A percentile compares a stretch with the other conserved stretches of the same genome.
Conservation (phyloP, 2,113 vertebrate species). For the Rhinolophus ferrumequinum region DNA sequence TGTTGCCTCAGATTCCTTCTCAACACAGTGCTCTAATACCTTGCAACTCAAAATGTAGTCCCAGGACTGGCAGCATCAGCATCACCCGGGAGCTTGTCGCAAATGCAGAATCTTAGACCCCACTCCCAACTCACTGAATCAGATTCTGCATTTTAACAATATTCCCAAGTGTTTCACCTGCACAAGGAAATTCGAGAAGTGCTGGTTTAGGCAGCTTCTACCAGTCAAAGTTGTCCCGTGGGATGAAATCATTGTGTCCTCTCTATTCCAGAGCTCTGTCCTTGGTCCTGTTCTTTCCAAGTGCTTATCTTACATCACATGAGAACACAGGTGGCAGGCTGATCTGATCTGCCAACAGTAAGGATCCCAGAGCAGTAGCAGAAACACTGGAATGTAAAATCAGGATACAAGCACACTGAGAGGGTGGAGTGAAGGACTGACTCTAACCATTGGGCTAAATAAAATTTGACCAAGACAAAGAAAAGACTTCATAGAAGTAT, state of each 20-base stretch:
- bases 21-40: not conserved
- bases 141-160: not conserved
- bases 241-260: not conserved
- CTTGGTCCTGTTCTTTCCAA: slow-evolving; percentile 50
- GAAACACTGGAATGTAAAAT: not conserved
- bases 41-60: not conserved
- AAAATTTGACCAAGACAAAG: not conserved
- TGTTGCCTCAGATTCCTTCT: not conserved
- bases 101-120: not conserved
- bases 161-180: not conserved
- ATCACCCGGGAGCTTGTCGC: not conserved
- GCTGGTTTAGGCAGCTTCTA: not conserved
- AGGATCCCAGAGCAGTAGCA: not conserved
- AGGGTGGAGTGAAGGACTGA: not conserved
- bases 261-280: slow-evolving; percentile 1
- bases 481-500: not conserved
- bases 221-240: not conserved
- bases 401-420: not conserved
- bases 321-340: not conserved
- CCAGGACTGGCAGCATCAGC: not conserved
- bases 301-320: not conserved
- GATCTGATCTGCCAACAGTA: not conserved
- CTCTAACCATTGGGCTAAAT: not conserved
- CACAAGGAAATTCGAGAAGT: not conserved
- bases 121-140: not conserved